Evolutionary conservation across 2,797 vertebrate genomes (phyloP).

Genomic region (Sebastes hubbsi): DNA sequence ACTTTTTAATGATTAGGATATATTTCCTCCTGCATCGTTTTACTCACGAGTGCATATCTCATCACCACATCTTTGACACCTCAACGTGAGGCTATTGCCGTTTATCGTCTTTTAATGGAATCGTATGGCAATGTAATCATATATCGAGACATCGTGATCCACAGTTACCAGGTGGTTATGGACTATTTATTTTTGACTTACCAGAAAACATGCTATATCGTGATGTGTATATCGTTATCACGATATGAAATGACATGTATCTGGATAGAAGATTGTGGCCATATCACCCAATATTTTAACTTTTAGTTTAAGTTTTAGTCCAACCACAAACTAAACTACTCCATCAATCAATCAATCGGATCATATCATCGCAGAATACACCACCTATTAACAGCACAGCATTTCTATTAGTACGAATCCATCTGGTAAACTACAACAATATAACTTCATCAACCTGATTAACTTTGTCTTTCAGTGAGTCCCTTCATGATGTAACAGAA

Average conservation of each 20-base stretch:
- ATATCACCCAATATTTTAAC: not conserved
- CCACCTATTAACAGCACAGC: not conserved
- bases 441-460: not conserved
- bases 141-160: no score
- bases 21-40: not conserved
- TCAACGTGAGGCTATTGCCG: not conserved
- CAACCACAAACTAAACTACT: not conserved
- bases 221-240: no score
- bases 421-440: not conserved
- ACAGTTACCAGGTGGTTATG: no score
- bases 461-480: not conserved
- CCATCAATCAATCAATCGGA: not conserved
- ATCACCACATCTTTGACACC: not conserved
- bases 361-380: not conserved
- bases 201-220: no score
- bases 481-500: constrained; percentile 5
- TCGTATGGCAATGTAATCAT: no score
- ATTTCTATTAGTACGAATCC: not conserved
- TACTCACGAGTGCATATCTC: not conserved
- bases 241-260: no score
- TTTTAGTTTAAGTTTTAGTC: not conserved
- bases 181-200: no score
- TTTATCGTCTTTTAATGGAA: no score
- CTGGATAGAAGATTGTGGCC: no score
- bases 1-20: not conserved